phyloP scores from a whole-genome alignment of 2,113 vertebrate genomes.

The Eclectus roratus region DNA sequence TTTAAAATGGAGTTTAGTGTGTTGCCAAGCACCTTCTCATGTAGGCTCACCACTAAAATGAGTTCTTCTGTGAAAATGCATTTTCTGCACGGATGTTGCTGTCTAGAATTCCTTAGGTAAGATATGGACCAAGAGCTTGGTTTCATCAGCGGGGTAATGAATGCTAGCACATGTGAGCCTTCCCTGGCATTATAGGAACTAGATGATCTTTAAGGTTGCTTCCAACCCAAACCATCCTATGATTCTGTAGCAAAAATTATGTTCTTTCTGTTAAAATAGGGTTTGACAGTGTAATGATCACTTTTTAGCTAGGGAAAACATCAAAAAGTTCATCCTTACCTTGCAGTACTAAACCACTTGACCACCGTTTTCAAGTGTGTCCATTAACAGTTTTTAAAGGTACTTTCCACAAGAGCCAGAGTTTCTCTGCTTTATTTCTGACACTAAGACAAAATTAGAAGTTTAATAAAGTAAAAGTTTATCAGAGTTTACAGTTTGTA shows the following conservation, averaged over 20 bases:
- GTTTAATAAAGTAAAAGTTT: not conserved
- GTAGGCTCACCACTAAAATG: not conserved
- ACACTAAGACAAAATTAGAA: not conserved
- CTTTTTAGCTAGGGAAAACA: not conserved
- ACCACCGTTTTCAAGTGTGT: rapidly evolving
- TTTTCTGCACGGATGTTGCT: not conserved
- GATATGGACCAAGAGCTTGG: not conserved
- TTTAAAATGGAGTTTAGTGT: not conserved
- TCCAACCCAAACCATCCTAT: not conserved
- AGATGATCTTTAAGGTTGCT: not conserved
- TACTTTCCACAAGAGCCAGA: not conserved
- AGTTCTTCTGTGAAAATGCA: not conserved
- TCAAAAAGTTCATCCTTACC: not conserved
- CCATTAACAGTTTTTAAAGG: not conserved
- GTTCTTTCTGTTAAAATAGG: not conserved
- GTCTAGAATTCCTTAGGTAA: not conserved
- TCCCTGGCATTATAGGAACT: not conserved
- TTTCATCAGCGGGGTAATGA: not conserved
- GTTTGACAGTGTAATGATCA: not conserved
- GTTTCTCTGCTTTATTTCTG: not conserved
- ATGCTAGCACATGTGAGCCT: not conserved
- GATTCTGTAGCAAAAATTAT: not conserved
- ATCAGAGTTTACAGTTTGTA: not conserved
- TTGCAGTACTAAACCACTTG: not conserved
- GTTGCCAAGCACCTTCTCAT: not conserved